Percentiles rank a stretch among this genome's conserved stretches.
phyloP scores from a whole-genome alignment of 2,888 invertebrate genomes.

The Euplagia quadripunctaria region DNA sequence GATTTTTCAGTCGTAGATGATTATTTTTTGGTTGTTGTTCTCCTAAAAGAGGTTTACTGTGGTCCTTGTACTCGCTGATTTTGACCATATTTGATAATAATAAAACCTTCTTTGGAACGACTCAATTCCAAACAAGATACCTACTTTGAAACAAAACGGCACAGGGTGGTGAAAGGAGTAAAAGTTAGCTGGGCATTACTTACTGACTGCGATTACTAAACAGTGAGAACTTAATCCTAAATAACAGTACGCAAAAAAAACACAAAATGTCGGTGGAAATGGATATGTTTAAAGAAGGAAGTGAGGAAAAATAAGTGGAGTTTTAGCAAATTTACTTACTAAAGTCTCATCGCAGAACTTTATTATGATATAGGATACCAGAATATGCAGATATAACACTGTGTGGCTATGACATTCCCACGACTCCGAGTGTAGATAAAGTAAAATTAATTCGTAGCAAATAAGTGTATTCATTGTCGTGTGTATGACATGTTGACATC shows the following conservation, averaged over 20 bases:
- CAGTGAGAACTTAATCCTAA: not conserved
- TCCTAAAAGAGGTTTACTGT: not conserved
- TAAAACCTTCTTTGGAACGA: not conserved
- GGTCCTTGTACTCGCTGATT: too few species aligned
- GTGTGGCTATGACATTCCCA: not conserved
- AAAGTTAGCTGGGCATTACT: not conserved
- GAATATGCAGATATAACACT: not conserved
- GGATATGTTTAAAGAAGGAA: too few species aligned
- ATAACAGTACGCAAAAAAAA: not conserved
- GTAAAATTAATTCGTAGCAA: constrained; percentile 34
- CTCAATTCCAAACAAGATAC: not conserved
- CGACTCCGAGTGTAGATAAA: constrained; percentile 5
- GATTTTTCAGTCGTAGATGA: not conserved
- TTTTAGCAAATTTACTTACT: not conserved
- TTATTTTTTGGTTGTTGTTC: not conserved
- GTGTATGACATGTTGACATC: constrained; percentile 52
- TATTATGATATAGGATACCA: not conserved
- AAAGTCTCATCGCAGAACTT: not conserved
- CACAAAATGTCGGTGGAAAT: too few species aligned
- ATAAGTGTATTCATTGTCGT: constrained; percentile 29
- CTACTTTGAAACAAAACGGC: not conserved
- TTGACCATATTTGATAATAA: too few species aligned
- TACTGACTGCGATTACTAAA: not conserved
- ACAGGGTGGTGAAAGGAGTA: not conserved
- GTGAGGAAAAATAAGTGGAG: not conserved